A percentile compares a stretch with the other conserved stretches of the same genome.
These are phyloP conservation scores for Porites cylindrica DNA, from an alignment of 92 coral and sea anemone genomes.

Conservation along the genomic window DNA sequence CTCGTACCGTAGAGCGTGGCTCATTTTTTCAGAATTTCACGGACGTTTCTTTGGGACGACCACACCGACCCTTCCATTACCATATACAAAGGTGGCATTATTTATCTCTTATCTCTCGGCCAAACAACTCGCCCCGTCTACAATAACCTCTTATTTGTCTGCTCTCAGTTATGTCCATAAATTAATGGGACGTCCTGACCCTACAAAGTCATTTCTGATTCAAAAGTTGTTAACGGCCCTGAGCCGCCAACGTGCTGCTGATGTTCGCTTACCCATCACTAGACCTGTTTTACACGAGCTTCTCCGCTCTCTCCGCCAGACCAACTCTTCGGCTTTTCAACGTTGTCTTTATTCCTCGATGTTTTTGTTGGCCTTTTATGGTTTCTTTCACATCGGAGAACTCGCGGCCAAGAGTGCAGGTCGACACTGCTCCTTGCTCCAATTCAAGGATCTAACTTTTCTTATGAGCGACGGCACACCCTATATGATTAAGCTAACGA, in stretches of 20 bases:
- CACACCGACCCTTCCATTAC: slow-evolving; percentile 5
- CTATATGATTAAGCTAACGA: too few species aligned
- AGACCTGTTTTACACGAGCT: slow-evolving; percentile 24
- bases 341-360: slow-evolving; percentile 26
- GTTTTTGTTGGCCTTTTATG: slow-evolving; percentile 36
- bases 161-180: slow-evolving; percentile 45
- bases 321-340: slow-evolving; percentile 42
- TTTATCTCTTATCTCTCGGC: slow-evolving; percentile 52
- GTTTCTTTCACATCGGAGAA: too few species aligned
- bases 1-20: slow-evolving; percentile 34
- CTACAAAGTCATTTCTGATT: slow-evolving; percentile 29
- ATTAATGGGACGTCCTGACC: slow-evolving; percentile 15
- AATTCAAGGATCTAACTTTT: too few species aligned
- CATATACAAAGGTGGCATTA: neutral
- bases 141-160: slow-evolving; percentile 35
- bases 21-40: slow-evolving; percentile 7
- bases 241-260: slow-evolving; percentile 11
- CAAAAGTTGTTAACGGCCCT: slow-evolving; percentile 17
- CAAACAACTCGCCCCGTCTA: slow-evolving; percentile 24
- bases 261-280: slow-evolving; percentile 9
- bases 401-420: too few species aligned
- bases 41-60: neutral
- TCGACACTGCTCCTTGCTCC: too few species aligned
- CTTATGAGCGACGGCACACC: too few species aligned
- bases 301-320: slow-evolving; percentile 1